Base-by-base conservation (phyloP, 2,797 vertebrate genomes). In the Yasuhikotakia modesta region DNA sequence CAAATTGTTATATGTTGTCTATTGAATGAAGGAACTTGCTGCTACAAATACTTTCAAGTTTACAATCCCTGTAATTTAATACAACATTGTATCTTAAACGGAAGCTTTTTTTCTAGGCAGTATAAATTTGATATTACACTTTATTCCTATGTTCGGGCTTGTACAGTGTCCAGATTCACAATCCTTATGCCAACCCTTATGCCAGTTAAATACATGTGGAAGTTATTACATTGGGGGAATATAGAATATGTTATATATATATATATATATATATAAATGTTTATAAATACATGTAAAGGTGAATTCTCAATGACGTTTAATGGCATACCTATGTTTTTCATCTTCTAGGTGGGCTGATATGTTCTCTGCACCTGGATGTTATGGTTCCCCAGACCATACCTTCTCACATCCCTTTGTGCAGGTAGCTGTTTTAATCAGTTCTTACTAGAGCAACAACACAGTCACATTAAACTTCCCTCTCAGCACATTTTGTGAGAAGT, bases 331-430 rank as follows among this genome's bases (percentile, higher is more conserved):
- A 2, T 0, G 52, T 77, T 6, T 50, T 84, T 17, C 82, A 5
- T 86, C 35, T 61, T 21, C 81, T 46, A 98, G 96, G 87, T 97
- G 97, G 97, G 96, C 96, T 0, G 97, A 97, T 81, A 87, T 91
- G 83, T 96, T 97, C 83, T 69, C 43, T 0, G 93, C 94, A 0
- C 79, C 75, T 0, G 96, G 96, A 57, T 98, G 96, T 58, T 12
- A 83, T 0, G 87, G 82, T 0, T 84, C 76, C 0, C 24, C 83
- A 1, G 75, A 89, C 10, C 96, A 95, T 75, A 0, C 0, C 0
- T 99, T 97, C 85, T 84, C 94, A 55, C 96, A 97, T 79, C 96
- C 96, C 0, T 98, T 99, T 87, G 85, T 98, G 6, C 96, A 97
- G 96, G 96, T 97, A 91, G 58, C 19, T 55, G 7, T 16, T 27